These are phyloP conservation scores for Alviniconcha strummeri DNA, from an alignment of 2,888 invertebrate species.

Conservation along the genomic window DNA sequence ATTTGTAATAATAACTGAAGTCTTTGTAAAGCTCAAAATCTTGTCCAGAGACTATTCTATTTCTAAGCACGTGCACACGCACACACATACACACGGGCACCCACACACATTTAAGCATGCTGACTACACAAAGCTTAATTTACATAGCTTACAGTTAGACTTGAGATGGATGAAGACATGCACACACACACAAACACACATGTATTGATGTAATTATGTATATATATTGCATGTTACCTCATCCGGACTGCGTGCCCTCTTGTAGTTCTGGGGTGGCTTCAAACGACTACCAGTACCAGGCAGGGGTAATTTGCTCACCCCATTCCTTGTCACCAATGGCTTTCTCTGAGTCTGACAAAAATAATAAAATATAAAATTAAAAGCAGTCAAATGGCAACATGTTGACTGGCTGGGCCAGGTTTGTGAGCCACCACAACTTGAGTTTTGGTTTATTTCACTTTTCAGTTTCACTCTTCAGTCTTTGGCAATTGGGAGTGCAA, in stretches of 20 bases:
- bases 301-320: slow-evolving; percentile 39
- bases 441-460: neutral
- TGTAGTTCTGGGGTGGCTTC: slow-evolving; percentile 43
- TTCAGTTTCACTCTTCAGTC: neutral
- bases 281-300: slow-evolving; percentile 38
- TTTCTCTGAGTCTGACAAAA: slow-evolving; percentile 38
- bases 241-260: slow-evolving; percentile 54
- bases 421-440: neutral
- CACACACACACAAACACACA: too few species aligned
- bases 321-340: slow-evolving; percentile 41
- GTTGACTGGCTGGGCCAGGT: neutral
- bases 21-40: too few species aligned
- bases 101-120: too few species aligned
- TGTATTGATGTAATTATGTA: too few species aligned
- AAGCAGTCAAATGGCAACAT: neutral
- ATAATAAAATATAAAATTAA: neutral
- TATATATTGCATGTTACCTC: slow-evolving; percentile 26
- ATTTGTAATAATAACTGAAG: too few species aligned
- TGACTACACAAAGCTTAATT: too few species aligned
- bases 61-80: too few species aligned
- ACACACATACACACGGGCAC: too few species aligned
- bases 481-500: neutral
- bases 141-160: too few species aligned
- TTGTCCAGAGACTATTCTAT: too few species aligned
- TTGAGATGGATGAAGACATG: too few species aligned